Evolutionary conservation across 1,140 invertebrate genomes (phyloP), one percentile per base, ranked within the genome.

Genomic region (Ceratoteleas bidentatus): DNA sequence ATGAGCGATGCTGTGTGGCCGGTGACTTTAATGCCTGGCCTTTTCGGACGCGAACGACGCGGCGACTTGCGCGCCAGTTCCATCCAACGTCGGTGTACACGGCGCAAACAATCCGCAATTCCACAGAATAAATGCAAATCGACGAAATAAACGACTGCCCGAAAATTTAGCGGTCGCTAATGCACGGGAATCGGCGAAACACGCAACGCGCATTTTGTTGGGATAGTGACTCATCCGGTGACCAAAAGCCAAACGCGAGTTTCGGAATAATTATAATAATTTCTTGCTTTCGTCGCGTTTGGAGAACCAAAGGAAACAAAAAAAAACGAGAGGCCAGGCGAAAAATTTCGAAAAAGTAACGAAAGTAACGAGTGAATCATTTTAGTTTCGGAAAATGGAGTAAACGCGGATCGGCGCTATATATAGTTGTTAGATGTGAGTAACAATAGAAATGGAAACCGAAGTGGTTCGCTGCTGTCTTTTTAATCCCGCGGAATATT

Each of bases 21-120:
- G 32, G 72, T 75, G 64, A 77, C 65, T 77, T 77, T 77, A 77
- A 77, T 77, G 64, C 74, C 58, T 43, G 73, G 50, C 32, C 54
- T 62, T 76, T 76, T 76, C 43, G 47, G 73, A 61, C 60, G n/a
- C 13, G 16, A 33, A 47, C 45, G 54, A 49, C 60, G 53, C 43
- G 40, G 68, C 9, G 38, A 16, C 13, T 14, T 38, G 60, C 52
- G 58, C 58, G 49, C 60, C 52, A 64, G 58, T 58, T 65, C 60
- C 50, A 49, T 36, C 11, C 50, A 40, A 15, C 36, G n/a, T 53
- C 15, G 6, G 14, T 8, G 6, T 64, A 36, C 43, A 60, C 14
- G n/a, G 8, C 16, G 16, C 15, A 14, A 45, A 61, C 33, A 72
- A 40, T 53, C 36, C 3, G n/a, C 43, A n/a, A 61, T 47, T 61